These are phyloP conservation scores for Allophyes oxyacanthae DNA, from an alignment of 2,888 invertebrate genomes.

Conservation along the genomic window DNA sequence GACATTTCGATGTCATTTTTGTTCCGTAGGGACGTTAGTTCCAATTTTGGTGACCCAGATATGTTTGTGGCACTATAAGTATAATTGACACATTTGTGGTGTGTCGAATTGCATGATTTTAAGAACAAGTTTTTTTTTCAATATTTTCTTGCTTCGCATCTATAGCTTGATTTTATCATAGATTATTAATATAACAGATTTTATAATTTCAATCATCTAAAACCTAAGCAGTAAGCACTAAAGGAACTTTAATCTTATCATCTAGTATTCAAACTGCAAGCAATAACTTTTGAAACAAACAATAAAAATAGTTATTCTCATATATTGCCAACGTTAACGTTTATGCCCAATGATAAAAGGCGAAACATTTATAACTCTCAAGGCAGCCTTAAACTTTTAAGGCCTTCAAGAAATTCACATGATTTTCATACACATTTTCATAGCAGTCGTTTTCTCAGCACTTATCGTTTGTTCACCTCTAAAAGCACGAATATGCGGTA, in stretches of 20 bases:
- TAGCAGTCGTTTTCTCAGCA: constrained; percentile 65
- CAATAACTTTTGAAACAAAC: constrained; percentile 32
- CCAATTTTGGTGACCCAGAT: no score
- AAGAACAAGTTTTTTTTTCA: background rate
- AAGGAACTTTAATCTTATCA: constrained; percentile 17
- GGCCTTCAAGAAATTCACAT: constrained; percentile 64
- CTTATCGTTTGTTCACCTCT: constrained; percentile 64
- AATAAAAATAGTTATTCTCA: constrained; percentile 48
- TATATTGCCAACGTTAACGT: constrained; percentile 42
- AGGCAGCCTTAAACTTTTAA: constrained; percentile 56
- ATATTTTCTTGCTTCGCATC: no score
- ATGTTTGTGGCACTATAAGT: no score
- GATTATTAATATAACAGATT: no score
- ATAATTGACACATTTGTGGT: background rate
- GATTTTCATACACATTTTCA: constrained; percentile 66
- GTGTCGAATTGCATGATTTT: background rate
- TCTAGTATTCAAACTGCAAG: constrained; percentile 29
- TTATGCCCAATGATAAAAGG: constrained; percentile 54
- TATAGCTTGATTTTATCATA: no score
- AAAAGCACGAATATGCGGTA: constrained; percentile 57
- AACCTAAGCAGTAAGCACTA: constrained; percentile 12
- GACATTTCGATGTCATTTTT: no score
- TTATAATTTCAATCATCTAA: background rate
- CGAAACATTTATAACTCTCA: constrained; percentile 54
- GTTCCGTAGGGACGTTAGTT: no score